These are phyloP conservation scores for Acanthopleura granulata DNA, from an alignment of 2,888 invertebrate species.

Conservation along the genomic window DNA sequence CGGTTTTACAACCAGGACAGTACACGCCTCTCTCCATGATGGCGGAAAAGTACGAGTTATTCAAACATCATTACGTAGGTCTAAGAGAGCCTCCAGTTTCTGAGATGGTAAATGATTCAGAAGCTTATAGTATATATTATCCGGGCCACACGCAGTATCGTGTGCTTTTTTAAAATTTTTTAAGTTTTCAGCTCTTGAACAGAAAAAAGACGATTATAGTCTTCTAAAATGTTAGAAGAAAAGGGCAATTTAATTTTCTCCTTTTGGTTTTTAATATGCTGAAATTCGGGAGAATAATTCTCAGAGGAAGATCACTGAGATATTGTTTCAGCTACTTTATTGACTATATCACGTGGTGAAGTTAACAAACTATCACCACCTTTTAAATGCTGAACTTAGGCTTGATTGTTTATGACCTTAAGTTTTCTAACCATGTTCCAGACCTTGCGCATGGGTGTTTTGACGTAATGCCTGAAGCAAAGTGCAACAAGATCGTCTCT, in stretches of 20 bases:
- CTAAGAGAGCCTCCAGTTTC: no score
- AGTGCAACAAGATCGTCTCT: not conserved
- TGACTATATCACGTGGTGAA: not conserved
- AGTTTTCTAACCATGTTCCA: not conserved
- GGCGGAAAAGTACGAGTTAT: conserved; percentile 27
- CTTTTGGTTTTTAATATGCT: not conserved
- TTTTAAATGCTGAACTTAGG: not conserved
- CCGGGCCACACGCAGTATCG: not conserved
- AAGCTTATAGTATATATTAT: not conserved
- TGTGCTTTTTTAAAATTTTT: no score
- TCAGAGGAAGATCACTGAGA: not conserved
- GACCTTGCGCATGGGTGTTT: not conserved
- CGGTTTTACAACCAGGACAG: conserved; percentile 36
- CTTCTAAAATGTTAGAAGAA: not conserved
- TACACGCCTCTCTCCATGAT: conserved; percentile 28
- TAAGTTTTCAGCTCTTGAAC: no score
- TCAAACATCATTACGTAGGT: conserved; percentile 28
- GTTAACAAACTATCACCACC: not conserved
- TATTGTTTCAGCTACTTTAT: not conserved
- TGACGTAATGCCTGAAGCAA: not conserved
- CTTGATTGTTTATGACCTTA: not conserved
- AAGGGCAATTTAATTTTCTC: not conserved
- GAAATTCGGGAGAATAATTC: not conserved
- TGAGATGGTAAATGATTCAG: no score
- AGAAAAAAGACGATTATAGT: not conserved